phyloP scores from a whole-genome alignment of 1,140 invertebrate species.

The Paralvinella palmiformis region DNA sequence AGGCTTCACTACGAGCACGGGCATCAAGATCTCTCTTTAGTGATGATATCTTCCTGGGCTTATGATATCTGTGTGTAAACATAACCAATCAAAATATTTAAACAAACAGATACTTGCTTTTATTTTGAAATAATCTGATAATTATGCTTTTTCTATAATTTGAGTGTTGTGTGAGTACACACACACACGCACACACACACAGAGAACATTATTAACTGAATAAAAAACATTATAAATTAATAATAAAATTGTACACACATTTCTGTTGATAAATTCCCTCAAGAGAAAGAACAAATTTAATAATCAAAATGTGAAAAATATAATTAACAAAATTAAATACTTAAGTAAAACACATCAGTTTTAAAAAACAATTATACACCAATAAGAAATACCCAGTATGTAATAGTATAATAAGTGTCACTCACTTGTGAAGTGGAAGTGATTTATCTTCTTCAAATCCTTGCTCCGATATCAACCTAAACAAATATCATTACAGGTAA shows the following conservation, averaged over 20 bases:
- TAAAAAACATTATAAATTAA: too few species aligned
- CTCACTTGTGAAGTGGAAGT: slow-evolving; percentile 35
- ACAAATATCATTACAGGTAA: too few species aligned
- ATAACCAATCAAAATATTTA: too few species aligned
- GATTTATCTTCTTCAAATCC: slow-evolving; percentile 78
- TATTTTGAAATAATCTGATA: too few species aligned
- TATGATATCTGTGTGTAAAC: too few species aligned
- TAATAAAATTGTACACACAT: too few species aligned
- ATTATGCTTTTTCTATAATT: too few species aligned
- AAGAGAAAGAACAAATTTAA: neutral
- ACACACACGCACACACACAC: too few species aligned
- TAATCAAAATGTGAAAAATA: neutral
- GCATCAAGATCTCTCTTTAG: slow-evolving; percentile 92
- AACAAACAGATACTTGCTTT: neutral
- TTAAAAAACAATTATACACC: neutral
- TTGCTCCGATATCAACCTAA: slow-evolving; percentile 74
- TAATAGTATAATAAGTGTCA: neutral
- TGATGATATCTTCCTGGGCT: slow-evolving; percentile 56
- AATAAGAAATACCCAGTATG: neutral
- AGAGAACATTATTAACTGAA: too few species aligned
- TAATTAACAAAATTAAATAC: neutral
- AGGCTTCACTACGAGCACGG: slow-evolving; percentile 76
- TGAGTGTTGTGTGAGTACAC: too few species aligned
- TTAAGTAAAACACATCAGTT: neutral
- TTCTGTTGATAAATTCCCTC: too few species aligned